Evolutionary conservation across 2,113 vertebrate genomes (phyloP), one percentile per base, ranked within the genome.

Genomic region (Ivindomyrus marchei): DNA sequence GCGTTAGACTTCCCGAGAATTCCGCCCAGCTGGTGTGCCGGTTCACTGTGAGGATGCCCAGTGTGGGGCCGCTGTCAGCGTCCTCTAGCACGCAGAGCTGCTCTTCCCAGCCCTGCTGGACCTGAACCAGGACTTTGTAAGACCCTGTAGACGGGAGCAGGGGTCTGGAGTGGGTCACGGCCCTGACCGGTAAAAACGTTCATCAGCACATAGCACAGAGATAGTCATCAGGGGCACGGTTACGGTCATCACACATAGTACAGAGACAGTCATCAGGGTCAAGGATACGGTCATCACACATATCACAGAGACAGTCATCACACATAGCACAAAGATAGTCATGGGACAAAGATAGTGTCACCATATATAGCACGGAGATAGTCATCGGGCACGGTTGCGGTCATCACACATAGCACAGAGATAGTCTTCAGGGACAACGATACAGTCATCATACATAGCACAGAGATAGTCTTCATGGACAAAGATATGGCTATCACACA

Each of bases 11-110:
- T 93, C 94, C 95, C 83, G 96, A 96, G 93, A 97, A 94, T 92
- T 97, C 97, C 92, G 96, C 95, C 97, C 97, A 97, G 89, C 96
- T 94, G 87, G 94, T 97, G 92, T 95, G 95, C 91, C 96, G 96
- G 91, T 95, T 94, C 92, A 97, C 95, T 93, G 94, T 95, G 93
- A 97, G 94, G 93, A 92, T 89, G 66, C 96, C 97, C 92, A 97
- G 92, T 92, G 92, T 95, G 74, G 93, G 94, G 89, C 95, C 95
- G 3, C 24, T 27, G 83, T 47, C 46, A 0, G 21, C 42, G 27
- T 94, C 94, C 93, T 97, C 97, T 89, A 95, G 94, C 66, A 97
- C 93, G 80, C 96, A 95, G 17, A 93, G 92, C 92, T 92, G 93
- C 90, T 96, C 94, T 89, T 91, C 92, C 77, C 95, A 95, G 94